Base-by-base conservation (phyloP, 2,797 vertebrate genomes). In the Sorex maritimensis region DNA sequence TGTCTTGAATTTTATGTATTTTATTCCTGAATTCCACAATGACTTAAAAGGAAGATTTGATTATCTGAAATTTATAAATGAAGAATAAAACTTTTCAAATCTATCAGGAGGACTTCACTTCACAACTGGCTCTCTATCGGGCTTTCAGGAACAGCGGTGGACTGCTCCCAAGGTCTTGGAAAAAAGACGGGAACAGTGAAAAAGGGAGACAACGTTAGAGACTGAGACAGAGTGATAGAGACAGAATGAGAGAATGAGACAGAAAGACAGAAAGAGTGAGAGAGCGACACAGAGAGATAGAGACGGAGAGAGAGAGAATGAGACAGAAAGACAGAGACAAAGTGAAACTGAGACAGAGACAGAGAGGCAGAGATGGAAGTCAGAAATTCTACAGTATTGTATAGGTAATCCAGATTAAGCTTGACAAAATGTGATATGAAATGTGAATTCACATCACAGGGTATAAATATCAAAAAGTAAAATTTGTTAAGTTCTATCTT, bases 61-160 rank as follows among this genome's bases (percentile, higher is more conserved):
- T 61, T 69, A 44, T n/a, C 30, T 74, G 65, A 75, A 82, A 75
- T 23, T 71, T 65, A 49, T 55, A 71, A 78, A 86, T 78, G 61
- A 83, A 4, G 14, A 79, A 44, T 71, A 78, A 92, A 30, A 92
- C 38, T 44, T 61, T 72, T 49, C 10, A 10, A n/a, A 68, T 26
- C 8, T 23, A 23, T 26, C n/a, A 52, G n/a, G 24, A 80, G 26
- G 1, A 26, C 75, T 26, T 65, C 10, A 28, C 58, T 41, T 84
- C 13, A 23, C 0, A 5, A 2, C 6, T 65, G 30, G 14, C 41
- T 28, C 49, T 46, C 13, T 6, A 2, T 5, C 21, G 61, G 52
- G 17, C 41, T 38, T 88, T 69, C 4, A 44, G 11, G 52, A 23
- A 38, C 0, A n/a, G 77, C n/a, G 71, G 65, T 65, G 24, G 4